These are phyloP conservation scores for Coregonus ussuriensis DNA, from an alignment of 2,797 vertebrate species.

Conservation along the genomic window DNA sequence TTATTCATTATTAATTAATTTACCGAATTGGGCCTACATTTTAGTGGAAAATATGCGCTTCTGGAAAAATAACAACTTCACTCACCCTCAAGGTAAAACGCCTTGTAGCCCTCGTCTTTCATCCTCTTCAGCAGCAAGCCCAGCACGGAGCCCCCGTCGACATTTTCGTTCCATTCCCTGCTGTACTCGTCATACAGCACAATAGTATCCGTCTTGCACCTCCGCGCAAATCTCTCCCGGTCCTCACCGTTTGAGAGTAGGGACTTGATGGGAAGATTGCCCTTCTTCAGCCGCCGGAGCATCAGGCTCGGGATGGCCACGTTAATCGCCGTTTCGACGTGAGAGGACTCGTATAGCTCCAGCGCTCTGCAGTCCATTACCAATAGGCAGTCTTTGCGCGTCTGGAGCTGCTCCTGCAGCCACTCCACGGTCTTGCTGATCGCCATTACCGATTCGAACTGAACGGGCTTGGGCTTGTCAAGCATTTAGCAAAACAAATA, in stretches of 20 bases:
- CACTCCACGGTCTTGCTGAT: slow-evolving; percentile 89
- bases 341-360: slow-evolving; percentile 90
- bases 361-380: slow-evolving; percentile 93
- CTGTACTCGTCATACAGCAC: slow-evolving; percentile 92
- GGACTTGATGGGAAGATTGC: slow-evolving; percentile 87
- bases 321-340: slow-evolving; percentile 89
- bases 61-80: slow-evolving; percentile 46
- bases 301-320: slow-evolving; percentile 92
- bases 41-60: slow-evolving; percentile 1
- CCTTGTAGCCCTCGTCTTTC: slow-evolving; percentile 91
- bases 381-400: slow-evolving; percentile 84
- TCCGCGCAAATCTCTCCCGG: slow-evolving; percentile 85
- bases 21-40: neutral
- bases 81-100: slow-evolving; percentile 91
- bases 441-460: slow-evolving; percentile 86
- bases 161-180: slow-evolving; percentile 93
- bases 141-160: slow-evolving; percentile 86
- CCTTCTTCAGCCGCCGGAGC: slow-evolving; percentile 90
- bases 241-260: slow-evolving; percentile 86
- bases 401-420: slow-evolving; percentile 91
- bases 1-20: neutral
- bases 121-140: slow-evolving; percentile 88
- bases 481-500: slow-evolving; percentile 78
- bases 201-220: slow-evolving; percentile 88
- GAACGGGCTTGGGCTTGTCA: slow-evolving; percentile 91